These are phyloP conservation scores for Paraplagusia blochii DNA, from an alignment of 2,113 vertebrate genomes.

Conservation along the genomic window DNA sequence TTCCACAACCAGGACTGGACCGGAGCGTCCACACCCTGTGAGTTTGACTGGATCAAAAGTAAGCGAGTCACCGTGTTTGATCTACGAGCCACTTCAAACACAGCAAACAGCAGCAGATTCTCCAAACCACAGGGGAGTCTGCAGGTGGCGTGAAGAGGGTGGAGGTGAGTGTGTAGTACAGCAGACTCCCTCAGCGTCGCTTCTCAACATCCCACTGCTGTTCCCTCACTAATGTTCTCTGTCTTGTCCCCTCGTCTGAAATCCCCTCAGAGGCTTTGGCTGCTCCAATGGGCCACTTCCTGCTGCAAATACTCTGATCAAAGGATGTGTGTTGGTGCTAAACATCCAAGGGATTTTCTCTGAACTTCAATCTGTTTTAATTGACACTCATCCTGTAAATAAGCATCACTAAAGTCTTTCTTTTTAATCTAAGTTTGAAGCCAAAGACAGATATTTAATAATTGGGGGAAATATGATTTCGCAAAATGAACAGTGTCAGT, in stretches of 20 bases:
- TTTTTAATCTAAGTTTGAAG: too few species aligned
- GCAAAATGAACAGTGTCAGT: too few species aligned
- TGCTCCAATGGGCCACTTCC: conserved; percentile 3
- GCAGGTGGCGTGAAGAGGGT: conserved; percentile 40
- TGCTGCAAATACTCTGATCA: conserved; percentile 10
- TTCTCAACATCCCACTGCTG: conserved; percentile 31
- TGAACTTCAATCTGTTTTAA: too few species aligned
- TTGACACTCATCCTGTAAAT: too few species aligned
- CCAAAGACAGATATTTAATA: too few species aligned
- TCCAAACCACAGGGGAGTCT: conserved; percentile 39
- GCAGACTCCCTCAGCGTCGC: conserved; percentile 33
- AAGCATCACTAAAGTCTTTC: too few species aligned
- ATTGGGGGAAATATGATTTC: too few species aligned
- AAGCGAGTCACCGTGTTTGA: conserved; percentile 9
- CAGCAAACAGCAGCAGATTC: conserved; percentile 33
- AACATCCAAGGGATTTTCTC: too few species aligned
- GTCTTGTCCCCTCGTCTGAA: conserved; percentile 24
- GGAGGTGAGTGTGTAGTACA: conserved; percentile 45
- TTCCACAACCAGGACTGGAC: not conserved
- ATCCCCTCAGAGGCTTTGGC: conserved; percentile 20
- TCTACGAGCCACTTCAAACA: conserved; percentile 25
- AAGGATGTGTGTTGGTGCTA: not conserved
- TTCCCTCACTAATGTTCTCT: conserved; percentile 32
- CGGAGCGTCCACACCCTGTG: not conserved
- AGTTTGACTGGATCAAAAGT: conserved; percentile 37